Conservation (phyloP, 2,888 invertebrate species). For the Pelosia muscerda region DNA sequence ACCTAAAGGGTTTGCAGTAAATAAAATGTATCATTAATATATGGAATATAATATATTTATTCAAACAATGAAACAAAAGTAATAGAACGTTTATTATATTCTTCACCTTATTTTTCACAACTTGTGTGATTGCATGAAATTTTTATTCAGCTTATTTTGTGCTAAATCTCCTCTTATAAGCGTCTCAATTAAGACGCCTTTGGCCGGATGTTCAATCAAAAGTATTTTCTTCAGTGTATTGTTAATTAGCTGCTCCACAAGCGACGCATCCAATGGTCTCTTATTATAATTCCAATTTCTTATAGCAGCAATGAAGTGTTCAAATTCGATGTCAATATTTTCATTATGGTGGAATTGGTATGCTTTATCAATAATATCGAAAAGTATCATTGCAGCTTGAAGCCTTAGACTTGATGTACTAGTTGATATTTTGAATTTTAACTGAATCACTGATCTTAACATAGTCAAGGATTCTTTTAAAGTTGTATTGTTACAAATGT, state of each 20-base stretch:
- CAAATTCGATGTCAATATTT: not conserved
- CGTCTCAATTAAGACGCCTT: not conserved
- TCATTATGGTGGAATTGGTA: not conserved
- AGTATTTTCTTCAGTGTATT: not conserved
- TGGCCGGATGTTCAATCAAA: conserved; percentile 9
- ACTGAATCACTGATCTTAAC: not conserved
- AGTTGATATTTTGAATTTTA: not conserved
- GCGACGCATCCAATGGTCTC: not conserved
- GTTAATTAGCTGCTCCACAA: not conserved
- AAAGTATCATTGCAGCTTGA: not conserved
- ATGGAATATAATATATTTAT: not conserved
- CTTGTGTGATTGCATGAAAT: not conserved
- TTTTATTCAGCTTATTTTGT: not conserved
- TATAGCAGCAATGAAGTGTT: not conserved
- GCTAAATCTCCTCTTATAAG: not conserved
- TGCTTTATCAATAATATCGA: conserved; percentile 8
- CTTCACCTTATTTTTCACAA: not conserved
- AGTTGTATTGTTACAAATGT: not conserved
- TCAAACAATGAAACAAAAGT: not conserved
- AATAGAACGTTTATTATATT: not conserved
- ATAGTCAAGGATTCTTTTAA: not conserved
- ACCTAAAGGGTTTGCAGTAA: not conserved
- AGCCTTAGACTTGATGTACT: not conserved
- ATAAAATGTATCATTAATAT: not conserved
- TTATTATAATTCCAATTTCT: not conserved